Evolutionary conservation across 2,113 vertebrate genomes (phyloP).

Genomic region (Boulengeromyrus knoepffleri): DNA sequence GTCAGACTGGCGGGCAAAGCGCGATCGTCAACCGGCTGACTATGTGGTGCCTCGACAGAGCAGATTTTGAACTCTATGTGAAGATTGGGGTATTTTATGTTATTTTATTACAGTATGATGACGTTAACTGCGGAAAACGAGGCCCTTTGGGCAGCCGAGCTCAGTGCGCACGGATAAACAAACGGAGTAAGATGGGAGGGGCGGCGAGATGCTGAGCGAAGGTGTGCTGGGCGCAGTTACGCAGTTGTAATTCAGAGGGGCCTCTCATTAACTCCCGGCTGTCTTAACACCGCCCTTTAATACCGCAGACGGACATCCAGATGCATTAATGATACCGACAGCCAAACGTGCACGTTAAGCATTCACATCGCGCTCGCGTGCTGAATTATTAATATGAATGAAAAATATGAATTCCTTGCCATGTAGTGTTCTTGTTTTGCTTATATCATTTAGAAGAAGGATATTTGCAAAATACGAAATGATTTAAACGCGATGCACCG

Average conservation of each 20-base stretch:
- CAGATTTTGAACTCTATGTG: background rate
- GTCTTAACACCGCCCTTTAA: background rate
- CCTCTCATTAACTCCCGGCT: background rate
- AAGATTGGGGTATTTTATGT: background rate
- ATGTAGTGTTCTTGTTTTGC: background rate
- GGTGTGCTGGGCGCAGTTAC: conserved; percentile 42
- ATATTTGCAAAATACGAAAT: background rate
- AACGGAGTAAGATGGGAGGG: conserved; percentile 18
- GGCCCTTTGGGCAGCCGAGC: conserved; percentile 18
- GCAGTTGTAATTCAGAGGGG: conserved; percentile 54
- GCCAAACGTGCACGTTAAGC: background rate
- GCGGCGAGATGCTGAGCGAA: conserved; percentile 30
- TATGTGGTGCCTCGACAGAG: background rate
- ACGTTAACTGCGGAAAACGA: conserved; percentile 14
- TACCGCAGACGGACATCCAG: background rate
- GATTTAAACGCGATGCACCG: background rate
- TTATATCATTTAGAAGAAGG: background rate
- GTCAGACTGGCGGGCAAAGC: background rate
- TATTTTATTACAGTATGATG: conserved; percentile 1
- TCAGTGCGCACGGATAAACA: conserved; percentile 14
- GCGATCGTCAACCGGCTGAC: background rate
- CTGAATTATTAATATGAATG: background rate
- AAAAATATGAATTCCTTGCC: background rate
- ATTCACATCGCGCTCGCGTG: background rate
- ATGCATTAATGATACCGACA: background rate